Base-by-base conservation (phyloP, 2,113 vertebrate species). In the Octodon degus region DNA sequence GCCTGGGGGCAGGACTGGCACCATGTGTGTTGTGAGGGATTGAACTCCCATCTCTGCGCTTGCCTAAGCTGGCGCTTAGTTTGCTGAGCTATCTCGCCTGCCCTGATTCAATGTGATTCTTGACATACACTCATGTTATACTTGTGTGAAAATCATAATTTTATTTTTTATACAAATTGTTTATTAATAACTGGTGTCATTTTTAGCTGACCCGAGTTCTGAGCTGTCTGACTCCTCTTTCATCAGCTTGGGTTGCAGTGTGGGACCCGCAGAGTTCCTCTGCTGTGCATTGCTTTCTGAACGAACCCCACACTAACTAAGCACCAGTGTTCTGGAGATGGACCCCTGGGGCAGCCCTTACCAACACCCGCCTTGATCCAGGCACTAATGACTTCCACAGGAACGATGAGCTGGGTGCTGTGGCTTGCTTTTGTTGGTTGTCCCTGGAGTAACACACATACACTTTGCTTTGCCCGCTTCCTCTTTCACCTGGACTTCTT, bases 201-300 rank as follows among this genome's bases (percentile, higher is more conserved):
- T 32, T 60, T 25, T 17, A 86, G 34, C 24, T 34, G 58, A 53
- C 2, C 50, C 9, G 34, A 43, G 4, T 53, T 65, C 16, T 40
- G 88, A 37, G 40, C 30, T 37, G 79, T 76, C 60, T 3, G 24
- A 3, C n/a, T 80, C 13, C 16, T 3, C 6, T 1, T 27, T 58
- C 27, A 5, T 20, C 4, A 7, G 3, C 24, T n/a, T 17, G 47
- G 37, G 53, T 30, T 10, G 43, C 72, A 58, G 2, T 70, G 32
- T 1, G 81, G 87, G 82, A 22, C 1, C 22, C 14, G 25, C 1
- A 0, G 2, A 8, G 34, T 34, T 10, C 2, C 53, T n/a, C 0
- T 1, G 25, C 14, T n/a, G 19, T 0, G 14, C 6, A 19, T 5
- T 19, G 37, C 47, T 60, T 47, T 74, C 7, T 34, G 70, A 58